Percentiles rank a stretch among this genome's conserved stretches.
These are phyloP conservation scores for Lepus europaeus DNA, from an alignment of 2,113 vertebrate species.

Conservation along the genomic window DNA sequence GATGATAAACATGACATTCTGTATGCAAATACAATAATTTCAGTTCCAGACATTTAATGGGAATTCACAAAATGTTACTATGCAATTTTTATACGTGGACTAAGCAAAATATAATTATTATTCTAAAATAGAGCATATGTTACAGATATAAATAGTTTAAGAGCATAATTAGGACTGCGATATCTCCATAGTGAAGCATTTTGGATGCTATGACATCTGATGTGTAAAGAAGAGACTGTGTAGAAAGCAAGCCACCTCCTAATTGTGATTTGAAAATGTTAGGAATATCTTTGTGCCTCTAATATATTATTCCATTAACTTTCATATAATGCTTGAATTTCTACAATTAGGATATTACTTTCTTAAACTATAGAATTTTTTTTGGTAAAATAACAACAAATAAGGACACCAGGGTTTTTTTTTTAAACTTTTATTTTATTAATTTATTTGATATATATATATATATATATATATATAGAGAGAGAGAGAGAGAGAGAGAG, in stretches of 20 bases:
- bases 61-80: background rate
- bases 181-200: background rate
- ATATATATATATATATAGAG: too few species aligned
- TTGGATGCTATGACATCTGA: background rate
- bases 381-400: background rate
- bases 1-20: background rate
- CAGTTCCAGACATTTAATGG: background rate
- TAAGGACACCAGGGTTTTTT: background rate
- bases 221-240: background rate
- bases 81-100: background rate
- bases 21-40: background rate
- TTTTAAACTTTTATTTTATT: too few species aligned
- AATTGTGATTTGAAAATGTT: conserved; percentile 16
- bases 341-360: background rate
- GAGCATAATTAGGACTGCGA: background rate
- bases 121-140: background rate
- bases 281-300: background rate
- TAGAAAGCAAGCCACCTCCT: background rate
- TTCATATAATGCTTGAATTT: background rate
- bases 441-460: too few species aligned
- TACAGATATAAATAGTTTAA: background rate
- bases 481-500: too few species aligned
- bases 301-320: background rate
- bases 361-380: background rate
- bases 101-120: background rate